These are phyloP conservation scores for Disparrhopalites patrizii DNA, from an alignment of 2,888 invertebrate genomes.

Conservation along the genomic window DNA sequence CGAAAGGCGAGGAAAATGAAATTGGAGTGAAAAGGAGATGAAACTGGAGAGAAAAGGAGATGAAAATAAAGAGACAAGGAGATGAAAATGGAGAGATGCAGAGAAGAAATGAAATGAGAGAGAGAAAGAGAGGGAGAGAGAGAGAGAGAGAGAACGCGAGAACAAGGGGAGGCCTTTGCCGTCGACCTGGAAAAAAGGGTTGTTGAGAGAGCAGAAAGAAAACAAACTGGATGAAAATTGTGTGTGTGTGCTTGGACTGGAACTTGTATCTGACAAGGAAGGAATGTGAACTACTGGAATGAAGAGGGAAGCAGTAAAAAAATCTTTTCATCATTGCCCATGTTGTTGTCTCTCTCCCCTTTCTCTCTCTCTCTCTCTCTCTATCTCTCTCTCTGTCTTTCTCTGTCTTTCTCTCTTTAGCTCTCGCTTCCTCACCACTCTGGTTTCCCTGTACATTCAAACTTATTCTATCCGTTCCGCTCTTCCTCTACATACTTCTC, in stretches of 20 bases:
- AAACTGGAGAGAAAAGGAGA: too few relatives aligned
- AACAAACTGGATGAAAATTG: conserved; percentile 30
- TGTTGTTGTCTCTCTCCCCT: conserved; percentile 1
- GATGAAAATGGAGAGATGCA: too few relatives aligned
- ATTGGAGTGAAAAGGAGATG: too few relatives aligned
- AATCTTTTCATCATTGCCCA: conserved; percentile 24
- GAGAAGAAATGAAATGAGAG: too few relatives aligned
- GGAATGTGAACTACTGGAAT: conserved; percentile 29
- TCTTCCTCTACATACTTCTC: background rate
- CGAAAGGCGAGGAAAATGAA: too few relatives aligned
- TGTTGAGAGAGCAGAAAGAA: conserved; percentile 27
- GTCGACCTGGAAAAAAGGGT: conserved; percentile 27
- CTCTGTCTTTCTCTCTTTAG: background rate
- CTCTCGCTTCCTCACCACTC: background rate
- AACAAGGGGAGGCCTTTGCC: too few relatives aligned
- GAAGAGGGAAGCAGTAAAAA: conserved; percentile 16
- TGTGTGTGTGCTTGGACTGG: conserved; percentile 13
- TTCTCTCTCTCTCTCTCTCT: conserved; percentile 3
- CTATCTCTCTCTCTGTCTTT: conserved; percentile 8
- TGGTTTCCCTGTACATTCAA: conserved; percentile 10
- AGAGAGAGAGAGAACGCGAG: too few relatives aligned
- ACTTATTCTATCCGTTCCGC: background rate
- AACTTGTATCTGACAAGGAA: conserved; percentile 20
- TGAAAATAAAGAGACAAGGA: too few relatives aligned
- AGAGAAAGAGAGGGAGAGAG: too few relatives aligned